Conservation (phyloP, 2,113 vertebrate genomes). For the Cheirogaleus medius region DNA sequence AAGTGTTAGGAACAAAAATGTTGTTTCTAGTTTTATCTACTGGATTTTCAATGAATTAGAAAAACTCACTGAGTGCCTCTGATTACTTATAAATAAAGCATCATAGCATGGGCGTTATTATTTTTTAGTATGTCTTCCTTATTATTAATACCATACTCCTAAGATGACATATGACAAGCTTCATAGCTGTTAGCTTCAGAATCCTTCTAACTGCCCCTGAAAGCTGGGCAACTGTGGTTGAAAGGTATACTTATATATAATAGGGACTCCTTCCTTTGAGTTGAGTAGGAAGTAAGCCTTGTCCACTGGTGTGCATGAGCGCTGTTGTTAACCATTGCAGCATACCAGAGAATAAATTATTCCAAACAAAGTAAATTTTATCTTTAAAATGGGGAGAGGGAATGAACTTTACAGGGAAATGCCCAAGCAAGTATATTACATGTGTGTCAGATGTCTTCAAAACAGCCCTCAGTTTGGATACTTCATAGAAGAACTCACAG, state of each 20-base stretch:
- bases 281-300: not conserved
- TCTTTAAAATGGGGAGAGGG: constrained; percentile 2
- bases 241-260: not conserved
- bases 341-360: not conserved
- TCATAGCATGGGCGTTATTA: not conserved
- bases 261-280: constrained; percentile 2
- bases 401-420: constrained; percentile 3
- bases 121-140: not conserved
- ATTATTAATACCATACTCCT: not conserved
- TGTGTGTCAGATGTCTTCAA: not conserved
- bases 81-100: not conserved
- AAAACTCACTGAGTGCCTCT: not conserved
- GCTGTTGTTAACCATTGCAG: not conserved
- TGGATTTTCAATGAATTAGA: not conserved
- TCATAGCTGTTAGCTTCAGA: not conserved
- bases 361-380: not conserved
- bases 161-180: not conserved
- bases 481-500: not conserved
- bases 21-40: not conserved
- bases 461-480: not conserved
- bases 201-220: not conserved
- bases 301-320: not conserved
- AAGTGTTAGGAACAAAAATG: not conserved
- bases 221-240: not conserved
- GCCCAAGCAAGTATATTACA: not conserved